phyloP scores from a whole-genome alignment of 2,888 invertebrate genomes.

The Taphrorychus bicolor region DNA sequence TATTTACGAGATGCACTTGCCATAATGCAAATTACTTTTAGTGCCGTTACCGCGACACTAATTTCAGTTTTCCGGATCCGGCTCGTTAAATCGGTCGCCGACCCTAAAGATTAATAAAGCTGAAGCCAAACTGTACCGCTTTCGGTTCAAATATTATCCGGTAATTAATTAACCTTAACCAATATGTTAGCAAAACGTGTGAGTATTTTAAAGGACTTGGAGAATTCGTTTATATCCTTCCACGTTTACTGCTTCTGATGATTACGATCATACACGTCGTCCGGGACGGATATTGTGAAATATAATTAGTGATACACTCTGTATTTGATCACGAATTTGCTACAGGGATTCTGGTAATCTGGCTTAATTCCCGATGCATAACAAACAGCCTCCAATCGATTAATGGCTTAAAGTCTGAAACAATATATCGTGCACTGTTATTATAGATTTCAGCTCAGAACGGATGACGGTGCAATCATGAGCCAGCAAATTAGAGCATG shows the following conservation, averaged over 20 bases:
- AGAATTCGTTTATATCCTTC: not conserved
- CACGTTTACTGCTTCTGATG: not conserved
- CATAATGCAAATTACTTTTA: conserved; percentile 38
- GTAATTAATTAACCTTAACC: not conserved
- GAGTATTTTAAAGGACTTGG: no score
- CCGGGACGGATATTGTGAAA: not conserved
- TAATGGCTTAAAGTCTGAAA: conserved; percentile 23
- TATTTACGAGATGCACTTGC: conserved; percentile 30
- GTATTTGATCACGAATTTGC: not conserved
- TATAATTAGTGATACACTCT: not conserved
- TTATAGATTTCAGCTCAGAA: conserved; percentile 13
- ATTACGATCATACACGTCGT: not conserved
- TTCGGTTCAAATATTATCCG: conserved; percentile 12
- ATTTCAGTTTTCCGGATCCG: conserved; percentile 35
- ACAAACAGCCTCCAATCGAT: conserved; percentile 15
- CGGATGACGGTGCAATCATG: conserved; percentile 20
- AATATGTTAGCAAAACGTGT: no score
- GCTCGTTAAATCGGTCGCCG: conserved; percentile 35
- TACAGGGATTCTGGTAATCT: conserved; percentile 5
- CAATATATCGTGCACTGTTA: conserved; percentile 24
- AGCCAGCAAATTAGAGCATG: conserved; percentile 27
- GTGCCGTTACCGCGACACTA: conserved; percentile 31
- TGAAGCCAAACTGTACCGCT: conserved; percentile 17
- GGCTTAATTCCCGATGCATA: conserved; percentile 9
- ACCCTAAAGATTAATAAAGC: conserved; percentile 28